Evolutionary conservation across 2,113 vertebrate genomes (phyloP), one percentile per base, ranked within the genome.

Genomic region (Climacteris rufus): DNA sequence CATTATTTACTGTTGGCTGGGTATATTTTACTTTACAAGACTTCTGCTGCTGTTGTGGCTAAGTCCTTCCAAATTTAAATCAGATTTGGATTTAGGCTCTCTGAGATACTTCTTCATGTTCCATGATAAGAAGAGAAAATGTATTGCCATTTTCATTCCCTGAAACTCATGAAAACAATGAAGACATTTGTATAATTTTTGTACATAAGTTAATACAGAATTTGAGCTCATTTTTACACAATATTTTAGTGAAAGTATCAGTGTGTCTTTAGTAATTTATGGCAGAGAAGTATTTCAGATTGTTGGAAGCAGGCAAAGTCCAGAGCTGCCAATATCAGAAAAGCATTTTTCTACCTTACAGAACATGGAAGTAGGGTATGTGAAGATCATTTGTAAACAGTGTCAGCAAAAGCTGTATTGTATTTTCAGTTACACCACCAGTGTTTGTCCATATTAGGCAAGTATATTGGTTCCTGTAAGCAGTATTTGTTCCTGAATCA

Each of bases 1-100:
- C 44, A 59, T 84, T 93, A 83, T 68, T 80, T 59, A 10, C 81
- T 91, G 25, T 72, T 64, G 79, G 37, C 61, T 87, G 84, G 30
- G 6, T 69, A 24, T 83, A 52, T 45, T 77, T 92, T 88, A 70
- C 56, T 78, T 82, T 66, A 60, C 28, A 53, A 91, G n/a, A 70
- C 71, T 94, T 92, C 33, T 82, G 49, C 42, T 90, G 44, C 64
- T 94, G 63, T 27, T 83, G 33, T 83, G 79, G 45, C 40, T 65
- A 84, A 83, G 24, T 86, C 74, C 53, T 87, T 95, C 95, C 77
- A 90, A 86, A 66, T 89, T 63, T 86, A 77, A 95, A 77, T 81
- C 72, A 70, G 20, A 69, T 88, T 87, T 90, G 70, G 37, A 40
- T 63, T 92, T 87, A 76, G 39, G 19, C 84, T 93, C 28, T 89